Base-by-base conservation (phyloP, 2,888 invertebrate genomes). In the Camptogramma bilineatum region DNA sequence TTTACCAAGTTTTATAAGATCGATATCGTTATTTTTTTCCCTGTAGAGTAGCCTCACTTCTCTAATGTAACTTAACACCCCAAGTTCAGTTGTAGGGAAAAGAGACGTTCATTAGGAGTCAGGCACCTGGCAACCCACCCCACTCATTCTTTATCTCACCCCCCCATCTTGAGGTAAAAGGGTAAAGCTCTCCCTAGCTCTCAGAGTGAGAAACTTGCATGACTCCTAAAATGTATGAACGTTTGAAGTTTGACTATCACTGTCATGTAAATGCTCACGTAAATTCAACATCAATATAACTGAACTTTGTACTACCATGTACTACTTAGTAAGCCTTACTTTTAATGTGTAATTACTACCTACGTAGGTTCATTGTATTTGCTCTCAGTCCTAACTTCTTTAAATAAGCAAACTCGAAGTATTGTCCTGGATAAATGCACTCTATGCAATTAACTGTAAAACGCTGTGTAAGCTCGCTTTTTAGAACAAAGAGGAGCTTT, bases 31-130 rank as follows among this genome's bases (percentile, higher is more conserved):
- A 17, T 46, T 55, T n/a, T 59, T 55, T 64, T 55, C 34, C 48
- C 47, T 28, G 52, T 42, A 48, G 31, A 57, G 44, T 52, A 54
- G 50, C 54, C 53, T 62, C 57, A 54, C 44, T 47, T 55, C 47
- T 64, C 54, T 57, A 68, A 62, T 65, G 64, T 59, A 53, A 52
- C 53, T 52, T 64, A 59, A 64, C 62, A 55, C 61, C 58, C 51
- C 17, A 62, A 68, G 66, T 63, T 66, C 60, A 68, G 62, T 54
- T 69, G 56, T 61, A 65, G 65, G 53, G 59, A 71, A 70, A 70
- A 56, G 67, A 62, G 66, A 71, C 64, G 65, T 67, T 69, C 67
- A 70, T 69, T 70, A 71, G 53, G 67, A 64, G 64, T 51, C 62
- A 48, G 57, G 60, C 73, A 69, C 70, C 70, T 68, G 66, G 53